These are phyloP conservation scores for Hesperophylax magnus DNA, from an alignment of 1,140 invertebrate genomes.

Conservation along the genomic window DNA sequence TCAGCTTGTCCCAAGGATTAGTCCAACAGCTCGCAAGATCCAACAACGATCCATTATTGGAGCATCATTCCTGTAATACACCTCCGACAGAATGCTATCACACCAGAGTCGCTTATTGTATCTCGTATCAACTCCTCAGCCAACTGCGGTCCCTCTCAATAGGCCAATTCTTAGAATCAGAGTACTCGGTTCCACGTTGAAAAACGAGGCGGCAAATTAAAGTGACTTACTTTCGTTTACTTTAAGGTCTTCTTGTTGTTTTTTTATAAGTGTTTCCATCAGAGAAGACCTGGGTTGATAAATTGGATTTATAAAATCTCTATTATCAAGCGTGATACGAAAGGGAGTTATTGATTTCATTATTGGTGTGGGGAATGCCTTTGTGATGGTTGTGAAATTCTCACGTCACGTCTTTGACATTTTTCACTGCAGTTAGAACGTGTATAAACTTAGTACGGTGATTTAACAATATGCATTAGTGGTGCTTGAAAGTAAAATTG, in stretches of 20 bases:
- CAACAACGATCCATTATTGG: conserved; percentile 11
- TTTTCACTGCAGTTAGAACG: background rate
- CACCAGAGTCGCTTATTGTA: conserved; percentile 26
- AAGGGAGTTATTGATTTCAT: conserved; percentile 43
- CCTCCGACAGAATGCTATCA: conserved; percentile 23
- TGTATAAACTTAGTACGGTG: background rate
- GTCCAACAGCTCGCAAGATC: conserved; percentile 2
- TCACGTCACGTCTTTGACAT: background rate
- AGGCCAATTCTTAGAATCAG: conserved; percentile 52
- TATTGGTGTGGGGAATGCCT: conserved; percentile 16
- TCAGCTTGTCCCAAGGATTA: conserved; percentile 11
- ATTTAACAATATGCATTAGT: too few relatives aligned
- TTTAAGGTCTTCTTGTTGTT: conserved; percentile 41
- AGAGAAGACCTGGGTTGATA: conserved; percentile 42
- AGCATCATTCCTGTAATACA: conserved; percentile 39
- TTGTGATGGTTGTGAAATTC: conserved; percentile 13
- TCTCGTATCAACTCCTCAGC: conserved; percentile 43
- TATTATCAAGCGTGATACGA: conserved; percentile 37
- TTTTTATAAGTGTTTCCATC: conserved; percentile 22
- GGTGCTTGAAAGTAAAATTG: too few relatives aligned
- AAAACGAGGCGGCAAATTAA: conserved; percentile 55
- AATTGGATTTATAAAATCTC: conserved; percentile 56
- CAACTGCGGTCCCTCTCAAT: conserved; percentile 45
- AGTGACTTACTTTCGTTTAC: conserved; percentile 56
- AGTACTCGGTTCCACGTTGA: conserved; percentile 36